Conservation (phyloP, 2,797 vertebrate genomes). For the Selene dorsalis region DNA sequence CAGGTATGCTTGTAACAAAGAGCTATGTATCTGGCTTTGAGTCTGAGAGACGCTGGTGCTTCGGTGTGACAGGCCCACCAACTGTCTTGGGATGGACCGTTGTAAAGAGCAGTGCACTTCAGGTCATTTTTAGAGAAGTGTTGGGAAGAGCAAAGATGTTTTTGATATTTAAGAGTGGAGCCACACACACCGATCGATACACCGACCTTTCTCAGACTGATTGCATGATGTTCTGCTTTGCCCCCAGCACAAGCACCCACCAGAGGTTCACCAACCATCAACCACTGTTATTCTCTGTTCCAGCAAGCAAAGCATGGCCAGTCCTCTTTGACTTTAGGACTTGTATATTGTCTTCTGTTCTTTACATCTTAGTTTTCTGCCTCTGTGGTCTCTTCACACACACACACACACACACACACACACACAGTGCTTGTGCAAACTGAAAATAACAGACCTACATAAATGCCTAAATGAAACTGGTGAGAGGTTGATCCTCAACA, state of each 20-base stretch:
- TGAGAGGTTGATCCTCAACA: conserved; percentile 37
- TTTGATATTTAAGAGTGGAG: conserved; percentile 70
- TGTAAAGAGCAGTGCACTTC: conserved; percentile 58
- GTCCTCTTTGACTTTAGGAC: conserved; percentile 33
- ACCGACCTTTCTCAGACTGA: conserved; percentile 62
- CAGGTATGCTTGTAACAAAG: conserved; percentile 54
- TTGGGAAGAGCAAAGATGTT: conserved; percentile 62
- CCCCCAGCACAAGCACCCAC: conserved; percentile 40
- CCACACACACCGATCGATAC: conserved; percentile 65
- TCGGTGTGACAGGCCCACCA: conserved; percentile 18
- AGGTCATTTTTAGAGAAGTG: conserved; percentile 52
- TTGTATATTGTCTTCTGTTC: conserved; percentile 12
- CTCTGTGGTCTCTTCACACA: conserved; percentile 15
- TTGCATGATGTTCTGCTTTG: conserved; percentile 59
- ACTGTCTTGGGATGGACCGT: conserved; percentile 42
- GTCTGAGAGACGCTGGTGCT: conserved; percentile 28
- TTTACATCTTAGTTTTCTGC: conserved; percentile 30
- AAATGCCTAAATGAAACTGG: conserved; percentile 36
- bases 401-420: neutral
- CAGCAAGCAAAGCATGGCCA: conserved; percentile 1
- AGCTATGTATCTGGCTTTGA: conserved; percentile 58
- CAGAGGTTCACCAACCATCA: conserved; percentile 61
- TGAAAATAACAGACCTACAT: neutral
- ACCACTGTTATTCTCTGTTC: conserved; percentile 54
- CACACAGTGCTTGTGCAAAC: conserved; percentile 5